A percentile compares a stretch with the other conserved stretches of the same genome.
These are phyloP conservation scores for Monopterus albus DNA, from an alignment of 2,113 vertebrate species.

Conservation along the genomic window DNA sequence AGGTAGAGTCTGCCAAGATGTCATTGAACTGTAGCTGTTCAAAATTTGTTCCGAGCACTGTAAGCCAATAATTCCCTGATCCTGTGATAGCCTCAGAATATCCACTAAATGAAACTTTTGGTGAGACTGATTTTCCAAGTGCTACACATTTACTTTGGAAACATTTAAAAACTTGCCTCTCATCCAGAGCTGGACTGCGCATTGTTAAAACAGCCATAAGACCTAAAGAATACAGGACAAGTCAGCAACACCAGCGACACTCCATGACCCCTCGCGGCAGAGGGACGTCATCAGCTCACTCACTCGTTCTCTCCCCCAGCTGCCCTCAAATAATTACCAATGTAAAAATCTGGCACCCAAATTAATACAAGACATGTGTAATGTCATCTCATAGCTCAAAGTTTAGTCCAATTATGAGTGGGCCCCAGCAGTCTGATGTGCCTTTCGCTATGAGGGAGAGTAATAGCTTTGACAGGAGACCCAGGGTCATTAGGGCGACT, in stretches of 20 bases:
- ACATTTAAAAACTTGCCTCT: background rate
- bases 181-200: fast-evolving
- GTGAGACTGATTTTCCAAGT: too few species aligned
- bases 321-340: conserved; percentile 83
- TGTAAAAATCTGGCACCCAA: conserved; percentile 82
- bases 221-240: background rate
- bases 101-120: background rate
- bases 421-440: conserved; percentile 78
- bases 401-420: conserved; percentile 86
- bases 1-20: too few species aligned
- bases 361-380: conserved; percentile 86
- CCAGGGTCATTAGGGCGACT: conserved; percentile 83
- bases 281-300: conserved; percentile 32
- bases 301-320: conserved; percentile 33
- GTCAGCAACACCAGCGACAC: background rate
- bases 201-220: background rate
- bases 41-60: too few species aligned
- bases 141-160: background rate
- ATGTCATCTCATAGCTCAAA: conserved; percentile 87
- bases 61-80: too few species aligned
- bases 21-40: too few species aligned
- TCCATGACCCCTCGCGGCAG: conserved; percentile 8
- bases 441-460: conserved; percentile 76
- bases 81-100: background rate
- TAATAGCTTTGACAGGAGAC: conserved; percentile 84